These are phyloP conservation scores for Smutsia temminckii DNA, from an alignment of 2,797 vertebrate species.

Conservation along the genomic window DNA sequence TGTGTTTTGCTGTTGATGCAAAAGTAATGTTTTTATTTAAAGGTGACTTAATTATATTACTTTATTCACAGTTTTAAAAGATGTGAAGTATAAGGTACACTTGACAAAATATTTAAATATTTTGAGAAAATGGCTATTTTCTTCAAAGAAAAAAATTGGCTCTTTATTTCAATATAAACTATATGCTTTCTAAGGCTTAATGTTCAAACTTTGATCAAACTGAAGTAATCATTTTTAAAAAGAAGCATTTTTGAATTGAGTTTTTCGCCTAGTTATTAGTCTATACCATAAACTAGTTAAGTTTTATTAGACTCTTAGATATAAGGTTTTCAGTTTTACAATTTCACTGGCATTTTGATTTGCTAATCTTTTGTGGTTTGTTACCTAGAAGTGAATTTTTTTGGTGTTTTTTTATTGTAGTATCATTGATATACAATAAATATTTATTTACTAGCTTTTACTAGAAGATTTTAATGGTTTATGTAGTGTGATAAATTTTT, in stretches of 20 bases:
- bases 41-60: constrained; percentile 4
- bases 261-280: constrained; percentile 9
- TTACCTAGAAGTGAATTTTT: constrained; percentile 49
- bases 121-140: constrained; percentile 39
- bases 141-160: constrained; percentile 24
- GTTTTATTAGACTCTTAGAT: constrained; percentile 29
- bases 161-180: neutral
- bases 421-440: neutral
- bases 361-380: constrained; percentile 36
- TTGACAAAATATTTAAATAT: constrained; percentile 47
- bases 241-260: constrained; percentile 23
- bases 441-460: constrained; percentile 27
- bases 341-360: constrained; percentile 51
- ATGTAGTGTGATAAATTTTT: constrained; percentile 58
- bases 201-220: neutral
- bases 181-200: constrained; percentile 8
- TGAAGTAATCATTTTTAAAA: constrained; percentile 32
- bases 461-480: constrained; percentile 53
- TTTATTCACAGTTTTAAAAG: neutral
- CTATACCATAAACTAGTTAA: constrained; percentile 23
- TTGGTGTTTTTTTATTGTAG: neutral
- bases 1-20: neutral
- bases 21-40: constrained; percentile 44
- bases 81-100: constrained; percentile 6
- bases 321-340: constrained; percentile 31